Conservation (phyloP, 1,140 invertebrate genomes). For the Hylyphantes graminicola region DNA sequence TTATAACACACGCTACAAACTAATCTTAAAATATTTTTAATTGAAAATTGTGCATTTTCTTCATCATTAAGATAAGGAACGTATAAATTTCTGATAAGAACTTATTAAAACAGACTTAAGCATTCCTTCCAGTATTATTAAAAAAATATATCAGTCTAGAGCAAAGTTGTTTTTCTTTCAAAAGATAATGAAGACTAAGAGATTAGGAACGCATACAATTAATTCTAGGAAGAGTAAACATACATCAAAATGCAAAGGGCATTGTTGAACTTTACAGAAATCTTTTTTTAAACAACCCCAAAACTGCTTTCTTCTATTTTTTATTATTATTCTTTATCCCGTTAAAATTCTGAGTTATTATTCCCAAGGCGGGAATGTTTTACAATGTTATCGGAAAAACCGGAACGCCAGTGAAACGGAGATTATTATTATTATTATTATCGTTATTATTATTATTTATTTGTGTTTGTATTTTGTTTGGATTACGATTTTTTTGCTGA, state of each 20-base stretch:
- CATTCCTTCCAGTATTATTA: neutral
- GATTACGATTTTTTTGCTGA: slow-evolving; percentile 46
- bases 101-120: slow-evolving; percentile 32
- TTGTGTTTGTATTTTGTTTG: neutral
- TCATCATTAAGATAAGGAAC: no score
- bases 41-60: no score
- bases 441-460: slow-evolving; percentile 9
- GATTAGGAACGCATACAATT: slow-evolving; percentile 44
- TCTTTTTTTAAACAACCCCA: slow-evolving; percentile 3
- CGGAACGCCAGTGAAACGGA: slow-evolving; percentile 51
- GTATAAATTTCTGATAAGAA: neutral
- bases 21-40: no score
- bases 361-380: slow-evolving; percentile 51
- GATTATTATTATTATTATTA: slow-evolving; percentile 54
- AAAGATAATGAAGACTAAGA: slow-evolving; percentile 36
- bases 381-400: slow-evolving; percentile 58
- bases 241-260: slow-evolving; percentile 22
- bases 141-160: neutral
- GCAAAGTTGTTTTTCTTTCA: neutral
- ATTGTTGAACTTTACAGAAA: slow-evolving; percentile 18
- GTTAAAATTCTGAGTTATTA: slow-evolving; percentile 54
- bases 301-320: slow-evolving; percentile 23
- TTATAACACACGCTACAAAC: no score
- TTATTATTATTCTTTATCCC: slow-evolving; percentile 1
- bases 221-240: slow-evolving; percentile 42